phyloP scores from a whole-genome alignment of 2,888 invertebrate species.

The Dioctria rufipes region DNA sequence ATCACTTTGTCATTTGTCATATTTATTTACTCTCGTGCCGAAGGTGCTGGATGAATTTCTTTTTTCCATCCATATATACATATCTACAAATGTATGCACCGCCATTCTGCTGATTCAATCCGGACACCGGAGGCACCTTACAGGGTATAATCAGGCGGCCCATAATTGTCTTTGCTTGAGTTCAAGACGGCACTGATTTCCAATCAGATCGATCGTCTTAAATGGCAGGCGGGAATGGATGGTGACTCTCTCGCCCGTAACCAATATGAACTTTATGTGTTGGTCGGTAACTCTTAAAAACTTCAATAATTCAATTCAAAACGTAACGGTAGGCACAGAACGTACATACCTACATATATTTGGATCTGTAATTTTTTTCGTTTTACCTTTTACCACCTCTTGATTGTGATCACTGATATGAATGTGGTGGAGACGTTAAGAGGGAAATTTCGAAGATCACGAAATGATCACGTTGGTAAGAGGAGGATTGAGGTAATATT shows the following conservation, averaged over 20 bases:
- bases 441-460: conserved; percentile 39
- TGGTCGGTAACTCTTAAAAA: conserved; percentile 1
- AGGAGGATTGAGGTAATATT: neutral
- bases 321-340: conserved; percentile 19
- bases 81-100: neutral
- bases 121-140: conserved; percentile 29
- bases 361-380: conserved; percentile 14
- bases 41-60: conserved; percentile 6
- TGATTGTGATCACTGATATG: conserved; percentile 31
- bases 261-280: conserved; percentile 25
- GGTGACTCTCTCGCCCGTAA: conserved; percentile 12
- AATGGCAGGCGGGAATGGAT: conserved; percentile 5
- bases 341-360: conserved; percentile 37
- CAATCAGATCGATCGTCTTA: conserved; percentile 55
- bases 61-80: conserved; percentile 9
- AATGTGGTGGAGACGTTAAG: neutral
- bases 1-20: conserved; percentile 3
- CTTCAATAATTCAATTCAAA: neutral
- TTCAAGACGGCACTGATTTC: conserved; percentile 50
- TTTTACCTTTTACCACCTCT: conserved; percentile 21
- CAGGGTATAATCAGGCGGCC: conserved; percentile 37
- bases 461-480: conserved; percentile 14
- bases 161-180: conserved; percentile 30
- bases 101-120: conserved; percentile 21
- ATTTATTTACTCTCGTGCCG: neutral